Base-by-base conservation (phyloP, 1,140 invertebrate genomes). In the Akabosia matsudoensis region DNA sequence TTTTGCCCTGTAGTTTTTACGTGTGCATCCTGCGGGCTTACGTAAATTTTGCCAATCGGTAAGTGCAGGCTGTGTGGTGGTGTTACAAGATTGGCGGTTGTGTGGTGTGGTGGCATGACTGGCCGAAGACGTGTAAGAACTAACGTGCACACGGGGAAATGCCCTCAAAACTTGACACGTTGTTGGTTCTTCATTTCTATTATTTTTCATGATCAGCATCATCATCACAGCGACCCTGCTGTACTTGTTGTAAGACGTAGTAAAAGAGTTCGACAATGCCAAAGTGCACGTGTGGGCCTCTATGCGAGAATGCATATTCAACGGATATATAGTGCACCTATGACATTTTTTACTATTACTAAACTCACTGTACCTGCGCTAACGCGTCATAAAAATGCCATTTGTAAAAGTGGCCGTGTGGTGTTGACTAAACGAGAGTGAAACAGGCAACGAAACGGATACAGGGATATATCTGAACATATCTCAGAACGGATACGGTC, bases 231-330 rank as follows among this genome's bases (percentile, higher is more conserved):
- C n/a, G n/a, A n/a, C n/a, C n/a, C n/a, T n/a, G n/a, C n/a, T n/a
- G n/a, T 31, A 30, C 26, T 31, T 30, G 61, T 67, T 30, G 61
- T 67, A 67, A 67, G 24, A 31, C 61, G 61, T 67, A 67, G 61
- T 67, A 67, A 67, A n/a, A 67, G 61, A 67, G 61, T 67, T 67
- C 61, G 31, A 67, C 61, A 67, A 67, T 67, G 61, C 10, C 61
- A 67, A 30, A 67, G 61, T 67, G 61, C 61, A 67, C 61, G 61
- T 67, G 61, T 67, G 61, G 54, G 31, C 61, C 31, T 10, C 61
- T 67, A 30, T 67, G 61, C n/a, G n/a, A n/a, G n/a, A n/a, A n/a
- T n/a, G n/a, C n/a, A n/a, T n/a, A n/a, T n/a, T n/a, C n/a, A n/a
- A n/a, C n/a, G n/a, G n/a, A n/a, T n/a, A n/a, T n/a, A n/a, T n/a